Percentiles rank a stretch among this genome's conserved stretches.
Evolutionary conservation across 1,140 invertebrate species (phyloP).

Genomic region (Cherax quadricarinatus): DNA sequence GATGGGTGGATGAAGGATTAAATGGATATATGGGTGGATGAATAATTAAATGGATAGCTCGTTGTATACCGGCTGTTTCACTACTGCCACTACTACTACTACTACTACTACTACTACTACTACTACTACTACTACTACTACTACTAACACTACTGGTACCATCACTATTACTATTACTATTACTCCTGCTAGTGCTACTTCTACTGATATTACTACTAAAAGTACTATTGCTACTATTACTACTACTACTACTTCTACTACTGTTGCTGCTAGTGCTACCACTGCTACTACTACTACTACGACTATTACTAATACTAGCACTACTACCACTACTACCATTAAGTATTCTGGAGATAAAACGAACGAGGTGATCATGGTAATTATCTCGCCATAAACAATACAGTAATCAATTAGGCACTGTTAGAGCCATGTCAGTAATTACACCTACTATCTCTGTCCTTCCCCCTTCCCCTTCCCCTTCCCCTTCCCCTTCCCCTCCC

Average conservation of each 20-base stretch:
- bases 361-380: conserved; percentile 35
- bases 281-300: background rate
- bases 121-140: background rate
- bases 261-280: background rate
- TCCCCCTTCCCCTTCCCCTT: background rate
- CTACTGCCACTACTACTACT: too few species aligned
- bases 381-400: conserved; percentile 58
- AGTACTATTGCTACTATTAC: background rate
- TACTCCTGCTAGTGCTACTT: background rate
- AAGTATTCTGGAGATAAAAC: conserved; percentile 17
- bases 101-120: background rate
- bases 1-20: too few species aligned
- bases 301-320: background rate
- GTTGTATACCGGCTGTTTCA: background rate
- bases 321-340: background rate
- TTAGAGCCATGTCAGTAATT: conserved; percentile 50
- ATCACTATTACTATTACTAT: too few species aligned
- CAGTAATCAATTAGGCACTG: conserved; percentile 54
- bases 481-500: background rate
- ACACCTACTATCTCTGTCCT: background rate
- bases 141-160: too few species aligned
- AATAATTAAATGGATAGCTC: too few species aligned
- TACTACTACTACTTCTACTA: background rate
- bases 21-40: too few species aligned
- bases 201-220: background rate